Conservation (phyloP, 1,140 invertebrate species). For the Leptinotarsa lineolata region DNA sequence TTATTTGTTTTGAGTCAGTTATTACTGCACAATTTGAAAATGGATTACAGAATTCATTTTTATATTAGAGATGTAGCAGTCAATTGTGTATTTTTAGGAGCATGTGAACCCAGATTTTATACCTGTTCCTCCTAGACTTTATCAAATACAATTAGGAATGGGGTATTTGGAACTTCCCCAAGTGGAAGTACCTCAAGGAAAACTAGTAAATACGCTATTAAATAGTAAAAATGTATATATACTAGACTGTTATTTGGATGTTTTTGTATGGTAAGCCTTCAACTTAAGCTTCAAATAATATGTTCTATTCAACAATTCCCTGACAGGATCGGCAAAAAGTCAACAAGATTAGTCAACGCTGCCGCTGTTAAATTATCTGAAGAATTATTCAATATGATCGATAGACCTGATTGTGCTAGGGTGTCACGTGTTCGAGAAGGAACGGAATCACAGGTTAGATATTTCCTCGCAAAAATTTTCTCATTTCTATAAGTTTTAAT, state of each 20-base stretch:
- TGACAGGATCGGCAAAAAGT: conserved; percentile 95
- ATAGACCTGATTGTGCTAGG: conserved; percentile 84
- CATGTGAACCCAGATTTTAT: conserved; percentile 80
- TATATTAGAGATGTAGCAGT: not conserved
- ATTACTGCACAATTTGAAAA: no score
- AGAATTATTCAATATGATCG: conserved; percentile 91
- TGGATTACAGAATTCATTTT: no score
- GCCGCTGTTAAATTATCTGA: conserved; percentile 95
- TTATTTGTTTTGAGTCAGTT: no score
- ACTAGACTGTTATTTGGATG: conserved; percentile 91
- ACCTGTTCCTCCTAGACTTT: conserved; percentile 80
- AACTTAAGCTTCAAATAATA: not conserved
- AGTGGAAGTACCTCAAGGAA: conserved; percentile 81
- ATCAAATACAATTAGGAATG: conserved; percentile 96
- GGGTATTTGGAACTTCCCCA: conserved; percentile 98
- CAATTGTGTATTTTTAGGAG: conserved; percentile 63
- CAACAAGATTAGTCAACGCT: conserved; percentile 91
- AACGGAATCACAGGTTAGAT: conserved; percentile 70
- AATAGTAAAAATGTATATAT: conserved; percentile 96
- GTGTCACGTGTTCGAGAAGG: conserved; percentile 89
- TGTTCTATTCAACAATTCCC: not conserved
- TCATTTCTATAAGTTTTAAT: not conserved
- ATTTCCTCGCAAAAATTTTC: not conserved
- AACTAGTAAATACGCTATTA: conserved; percentile 74
- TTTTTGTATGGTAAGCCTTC: conserved; percentile 91